Evolutionary conservation across 92 coral and sea anemone genomes (phyloP).

Genomic region (Umimayanthus chanpuru): DNA sequence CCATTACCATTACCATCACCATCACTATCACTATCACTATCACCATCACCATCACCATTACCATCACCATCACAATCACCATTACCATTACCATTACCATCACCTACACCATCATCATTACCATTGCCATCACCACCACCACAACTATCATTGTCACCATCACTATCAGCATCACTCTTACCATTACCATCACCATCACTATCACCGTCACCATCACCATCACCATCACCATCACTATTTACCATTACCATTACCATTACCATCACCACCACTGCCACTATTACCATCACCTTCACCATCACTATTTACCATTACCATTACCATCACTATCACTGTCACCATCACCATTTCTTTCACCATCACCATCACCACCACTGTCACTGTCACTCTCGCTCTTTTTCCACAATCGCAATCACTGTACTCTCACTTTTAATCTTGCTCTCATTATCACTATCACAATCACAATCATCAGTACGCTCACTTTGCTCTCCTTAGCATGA

Average conservation of each 20-base stretch:
- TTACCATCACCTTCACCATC: not conserved
- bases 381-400: not conserved
- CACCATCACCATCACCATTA: not conserved
- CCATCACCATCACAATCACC: not conserved
- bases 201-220: not conserved
- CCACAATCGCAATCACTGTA: not conserved
- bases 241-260: no score
- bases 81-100: not conserved
- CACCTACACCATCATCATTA: no score
- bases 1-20: not conserved
- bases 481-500: not conserved
- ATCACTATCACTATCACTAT: not conserved
- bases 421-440: not conserved
- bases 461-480: not conserved
- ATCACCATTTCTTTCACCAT: not conserved
- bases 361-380: not conserved
- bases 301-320: not conserved
- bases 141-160: not conserved
- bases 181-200: not conserved
- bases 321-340: not conserved
- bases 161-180: not conserved
- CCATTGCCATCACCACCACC: not conserved
- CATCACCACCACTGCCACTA: not conserved
- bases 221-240: not conserved
- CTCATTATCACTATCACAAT: not conserved